Conservation (phyloP, 2,888 invertebrate genomes). For the Sphecodes monilicornis region DNA sequence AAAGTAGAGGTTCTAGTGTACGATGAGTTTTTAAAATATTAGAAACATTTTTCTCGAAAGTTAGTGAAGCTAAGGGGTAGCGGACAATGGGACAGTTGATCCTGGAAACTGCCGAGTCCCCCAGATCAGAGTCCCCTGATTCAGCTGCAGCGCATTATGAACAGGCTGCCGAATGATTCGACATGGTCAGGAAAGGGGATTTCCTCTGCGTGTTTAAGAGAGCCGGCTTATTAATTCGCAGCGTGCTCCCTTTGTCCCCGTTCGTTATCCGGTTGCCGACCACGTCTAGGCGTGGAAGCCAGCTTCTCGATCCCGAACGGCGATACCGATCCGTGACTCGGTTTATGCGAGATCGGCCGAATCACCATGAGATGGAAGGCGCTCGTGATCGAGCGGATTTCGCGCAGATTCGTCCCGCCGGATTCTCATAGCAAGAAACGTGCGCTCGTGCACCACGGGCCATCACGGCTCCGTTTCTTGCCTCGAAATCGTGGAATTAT, state of each 20-base stretch:
- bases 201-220: slow-evolving; percentile 68
- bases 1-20: too few relatives aligned
- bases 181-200: slow-evolving; percentile 51
- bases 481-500: slow-evolving; percentile 35
- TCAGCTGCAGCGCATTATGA: slow-evolving; percentile 82
- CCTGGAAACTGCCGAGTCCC: slow-evolving; percentile 42
- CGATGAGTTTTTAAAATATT: too few relatives aligned
- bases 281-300: slow-evolving; percentile 36
- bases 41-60: slow-evolving; percentile 33
- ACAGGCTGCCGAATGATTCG: slow-evolving; percentile 75
- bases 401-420: slow-evolving; percentile 63
- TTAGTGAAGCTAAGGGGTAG: too few relatives aligned
- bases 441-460: slow-evolving; percentile 50
- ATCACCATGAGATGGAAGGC: slow-evolving; percentile 54
- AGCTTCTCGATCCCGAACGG: slow-evolving; percentile 24
- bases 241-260: slow-evolving; percentile 68
- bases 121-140: slow-evolving; percentile 30
- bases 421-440: slow-evolving; percentile 61
- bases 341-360: slow-evolving; percentile 61
- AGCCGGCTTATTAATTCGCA: slow-evolving; percentile 83
- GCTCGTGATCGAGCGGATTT: slow-evolving; percentile 72
- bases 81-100: slow-evolving; percentile 63
- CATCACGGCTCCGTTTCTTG: slow-evolving; percentile 42
- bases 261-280: slow-evolving; percentile 26
- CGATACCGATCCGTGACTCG: slow-evolving; percentile 67